phyloP scores from a whole-genome alignment of 1,140 invertebrate genomes.

The Leptonema lineaticorne region DNA sequence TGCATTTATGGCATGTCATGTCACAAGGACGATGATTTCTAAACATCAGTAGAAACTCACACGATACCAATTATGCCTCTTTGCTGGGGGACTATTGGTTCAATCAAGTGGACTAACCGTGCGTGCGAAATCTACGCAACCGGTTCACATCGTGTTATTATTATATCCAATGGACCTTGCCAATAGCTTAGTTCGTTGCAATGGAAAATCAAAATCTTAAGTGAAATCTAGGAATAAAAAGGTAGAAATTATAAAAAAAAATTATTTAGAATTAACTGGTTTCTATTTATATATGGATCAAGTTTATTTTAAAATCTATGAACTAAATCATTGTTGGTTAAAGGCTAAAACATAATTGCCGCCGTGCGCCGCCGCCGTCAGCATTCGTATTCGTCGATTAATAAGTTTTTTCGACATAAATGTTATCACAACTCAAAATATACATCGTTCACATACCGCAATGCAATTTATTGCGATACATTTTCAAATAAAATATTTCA shows the following conservation, averaged over 20 bases:
- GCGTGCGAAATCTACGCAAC: neutral
- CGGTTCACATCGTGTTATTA: neutral
- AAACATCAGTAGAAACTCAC: neutral
- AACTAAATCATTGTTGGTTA: neutral
- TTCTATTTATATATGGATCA: neutral
- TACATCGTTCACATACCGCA: too few relatives aligned
- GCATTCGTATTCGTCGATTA: too few relatives aligned
- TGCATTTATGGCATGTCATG: conserved; percentile 1
- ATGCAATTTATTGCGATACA: too few relatives aligned
- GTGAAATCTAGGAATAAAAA: too few relatives aligned
- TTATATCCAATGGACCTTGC: neutral
- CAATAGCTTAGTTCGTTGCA: neutral
- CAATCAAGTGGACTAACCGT: neutral
- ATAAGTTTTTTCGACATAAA: too few relatives aligned
- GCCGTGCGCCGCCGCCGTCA: too few relatives aligned
- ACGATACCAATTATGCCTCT: neutral
- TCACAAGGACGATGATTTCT: neutral
- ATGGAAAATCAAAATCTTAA: neutral
- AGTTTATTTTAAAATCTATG: neutral
- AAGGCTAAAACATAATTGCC: too few relatives aligned
- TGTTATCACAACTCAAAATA: too few relatives aligned
- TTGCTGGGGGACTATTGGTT: neutral
- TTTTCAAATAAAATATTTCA: too few relatives aligned
- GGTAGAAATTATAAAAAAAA: too few relatives aligned
- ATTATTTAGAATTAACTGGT: neutral